Percentiles rank a stretch among this genome's conserved stretches.
Evolutionary conservation across 2,888 invertebrate genomes (phyloP).

Genomic region (Heteromyza rotundicornis): DNA sequence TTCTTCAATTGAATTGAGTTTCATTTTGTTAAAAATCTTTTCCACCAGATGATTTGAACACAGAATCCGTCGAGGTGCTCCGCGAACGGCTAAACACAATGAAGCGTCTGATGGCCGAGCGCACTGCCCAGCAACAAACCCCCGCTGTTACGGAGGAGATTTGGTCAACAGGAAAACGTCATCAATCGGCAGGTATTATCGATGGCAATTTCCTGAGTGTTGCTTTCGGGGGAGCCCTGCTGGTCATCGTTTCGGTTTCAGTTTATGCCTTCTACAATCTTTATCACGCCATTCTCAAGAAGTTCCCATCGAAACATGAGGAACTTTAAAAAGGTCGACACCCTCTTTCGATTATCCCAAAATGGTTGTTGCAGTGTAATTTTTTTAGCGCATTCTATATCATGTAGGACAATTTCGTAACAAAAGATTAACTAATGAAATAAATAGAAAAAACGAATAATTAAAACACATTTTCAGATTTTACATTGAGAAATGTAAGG

Average conservation of each 20-base stretch:
- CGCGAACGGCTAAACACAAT: constrained; percentile 78
- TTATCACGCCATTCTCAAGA: constrained; percentile 79
- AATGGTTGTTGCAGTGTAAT: too few relatives aligned
- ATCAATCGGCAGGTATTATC: constrained; percentile 69
- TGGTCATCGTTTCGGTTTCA: constrained; percentile 81
- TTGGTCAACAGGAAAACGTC: constrained; percentile 57
- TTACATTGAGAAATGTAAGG: too few relatives aligned
- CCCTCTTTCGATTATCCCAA: too few relatives aligned
- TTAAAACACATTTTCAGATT: too few relatives aligned
- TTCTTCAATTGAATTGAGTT: neutral
- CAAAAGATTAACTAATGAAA: too few relatives aligned
- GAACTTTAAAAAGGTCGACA: constrained; percentile 79
- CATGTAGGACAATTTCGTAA: too few relatives aligned
- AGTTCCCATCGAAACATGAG: constrained; percentile 80
- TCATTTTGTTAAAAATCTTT: too few relatives aligned
- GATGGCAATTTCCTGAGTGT: constrained; percentile 80
- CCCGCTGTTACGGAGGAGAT: constrained; percentile 59
- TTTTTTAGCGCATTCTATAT: too few relatives aligned
- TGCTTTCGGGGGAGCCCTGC: constrained; percentile 79
- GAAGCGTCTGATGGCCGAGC: constrained; percentile 81
- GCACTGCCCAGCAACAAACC: constrained; percentile 64
- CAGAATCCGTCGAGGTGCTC: constrained; percentile 81
- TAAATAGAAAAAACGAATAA: too few relatives aligned
- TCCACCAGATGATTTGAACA: constrained; percentile 55
- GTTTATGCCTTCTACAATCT: constrained; percentile 86